Conservation (phyloP, 2,797 vertebrate species). For the Sebastes ruberrimus region DNA sequence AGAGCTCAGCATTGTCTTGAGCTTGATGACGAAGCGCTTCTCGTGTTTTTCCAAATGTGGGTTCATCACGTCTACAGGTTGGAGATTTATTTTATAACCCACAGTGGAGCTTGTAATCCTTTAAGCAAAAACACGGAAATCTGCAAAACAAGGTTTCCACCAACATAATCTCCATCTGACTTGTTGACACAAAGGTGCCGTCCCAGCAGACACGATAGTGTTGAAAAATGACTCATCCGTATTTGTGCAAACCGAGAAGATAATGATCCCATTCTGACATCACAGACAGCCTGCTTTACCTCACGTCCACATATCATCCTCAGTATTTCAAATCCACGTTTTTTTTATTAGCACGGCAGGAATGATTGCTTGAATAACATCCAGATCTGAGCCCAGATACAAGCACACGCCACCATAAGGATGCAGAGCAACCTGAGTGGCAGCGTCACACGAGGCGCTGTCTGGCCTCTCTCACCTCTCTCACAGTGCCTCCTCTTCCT, state of each 20-base stretch:
- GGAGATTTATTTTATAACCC: not conserved
- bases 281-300: conserved; percentile 27
- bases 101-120: conserved; percentile 4
- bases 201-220: conserved; percentile 26
- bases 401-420: conserved; percentile 34
- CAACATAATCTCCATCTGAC: conserved; percentile 19
- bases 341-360: conserved; percentile 5
- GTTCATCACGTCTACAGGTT: conserved; percentile 6
- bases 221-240: conserved; percentile 62
- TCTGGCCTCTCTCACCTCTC: conserved; percentile 72
- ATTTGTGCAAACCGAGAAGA: conserved; percentile 34
- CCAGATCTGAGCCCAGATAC: conserved; percentile 28
- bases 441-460: conserved; percentile 46
- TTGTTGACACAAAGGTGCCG: conserved; percentile 43
- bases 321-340: not conserved
- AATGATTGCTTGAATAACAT: not conserved
- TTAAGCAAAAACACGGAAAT: conserved; percentile 3
- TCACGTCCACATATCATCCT: conserved; percentile 27
- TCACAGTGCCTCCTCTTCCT: conserved; percentile 77
- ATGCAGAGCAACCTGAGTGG: conserved; percentile 50
- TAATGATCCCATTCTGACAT: conserved; percentile 36
- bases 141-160: conserved; percentile 4
- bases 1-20: conserved; percentile 15
- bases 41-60: conserved; percentile 9
- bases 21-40: conserved; percentile 26